phyloP scores from a whole-genome alignment of 1,140 invertebrate species.

The Pogonomyrmex barbatus region DNA sequence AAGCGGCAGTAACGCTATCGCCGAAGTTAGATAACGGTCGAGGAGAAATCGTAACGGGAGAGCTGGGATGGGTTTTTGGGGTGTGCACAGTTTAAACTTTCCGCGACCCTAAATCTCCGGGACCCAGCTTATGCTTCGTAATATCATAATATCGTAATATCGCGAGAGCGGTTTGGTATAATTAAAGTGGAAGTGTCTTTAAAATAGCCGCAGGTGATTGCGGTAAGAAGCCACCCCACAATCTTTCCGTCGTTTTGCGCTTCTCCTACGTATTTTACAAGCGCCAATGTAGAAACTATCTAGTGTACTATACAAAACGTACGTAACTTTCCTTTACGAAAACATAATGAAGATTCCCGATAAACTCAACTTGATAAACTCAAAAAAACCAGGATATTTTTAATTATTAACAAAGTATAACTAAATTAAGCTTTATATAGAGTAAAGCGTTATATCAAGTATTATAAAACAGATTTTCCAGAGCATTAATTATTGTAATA shows the following conservation, averaged over 20 bases:
- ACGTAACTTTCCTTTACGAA: background rate
- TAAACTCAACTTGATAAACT: constrained; percentile 17
- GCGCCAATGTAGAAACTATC: constrained; percentile 14
- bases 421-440: background rate
- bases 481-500: background rate
- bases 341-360: background rate
- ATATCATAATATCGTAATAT: constrained; percentile 85
- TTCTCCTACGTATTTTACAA: constrained; percentile 39
- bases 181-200: constrained; percentile 85
- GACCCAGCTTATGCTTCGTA: constrained; percentile 80
- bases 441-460: background rate
- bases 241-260: constrained; percentile 72
- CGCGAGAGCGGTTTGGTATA: constrained; percentile 80
- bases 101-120: constrained; percentile 78
- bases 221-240: constrained; percentile 72
- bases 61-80: constrained; percentile 74
- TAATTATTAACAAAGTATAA: constrained; percentile 8
- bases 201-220: constrained; percentile 83
- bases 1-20: constrained; percentile 59
- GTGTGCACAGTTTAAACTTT: constrained; percentile 78
- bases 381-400: background rate
- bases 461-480: background rate
- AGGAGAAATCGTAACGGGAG: constrained; percentile 66
- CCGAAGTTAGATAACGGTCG: constrained; percentile 75
- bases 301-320: constrained; percentile 10